phyloP scores from a whole-genome alignment of 2,797 vertebrate genomes.

The Pogoniulus pusillus region DNA sequence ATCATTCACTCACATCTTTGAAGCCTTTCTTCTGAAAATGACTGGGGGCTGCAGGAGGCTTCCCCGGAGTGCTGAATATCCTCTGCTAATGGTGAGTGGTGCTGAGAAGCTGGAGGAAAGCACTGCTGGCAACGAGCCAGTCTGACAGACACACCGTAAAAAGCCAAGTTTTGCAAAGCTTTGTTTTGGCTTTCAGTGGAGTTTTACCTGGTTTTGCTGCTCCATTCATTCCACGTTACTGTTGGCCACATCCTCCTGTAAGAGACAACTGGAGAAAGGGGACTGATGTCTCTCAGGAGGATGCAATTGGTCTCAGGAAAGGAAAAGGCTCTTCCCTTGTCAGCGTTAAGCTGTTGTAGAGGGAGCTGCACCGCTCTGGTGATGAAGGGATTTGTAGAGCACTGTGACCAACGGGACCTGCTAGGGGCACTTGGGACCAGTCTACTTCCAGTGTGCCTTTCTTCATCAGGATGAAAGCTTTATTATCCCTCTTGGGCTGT shows the following conservation, averaged over 20 bases:
- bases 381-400: background rate
- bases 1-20: constrained; percentile 1
- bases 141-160: background rate
- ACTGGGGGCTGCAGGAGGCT: background rate
- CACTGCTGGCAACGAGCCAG: background rate
- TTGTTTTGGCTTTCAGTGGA: background rate
- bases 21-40: constrained; percentile 2
- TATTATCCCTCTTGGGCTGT: background rate
- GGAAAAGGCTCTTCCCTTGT: background rate
- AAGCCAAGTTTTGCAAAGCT: background rate
- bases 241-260: background rate
- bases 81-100: background rate
- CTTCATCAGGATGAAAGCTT: background rate
- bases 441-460: background rate
- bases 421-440: background rate
- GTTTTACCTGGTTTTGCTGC: background rate
- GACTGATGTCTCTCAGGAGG: background rate
- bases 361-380: background rate
- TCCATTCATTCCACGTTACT: background rate
- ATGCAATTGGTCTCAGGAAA: background rate
- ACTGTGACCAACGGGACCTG: background rate
- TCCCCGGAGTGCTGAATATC: background rate
- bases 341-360: background rate
- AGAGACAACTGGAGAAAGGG: background rate
- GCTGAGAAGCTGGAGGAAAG: background rate